Evolutionary conservation across 2,888 invertebrate species (phyloP), one percentile per base, ranked within the genome.

Genomic region (Rotaria macrura): DNA sequence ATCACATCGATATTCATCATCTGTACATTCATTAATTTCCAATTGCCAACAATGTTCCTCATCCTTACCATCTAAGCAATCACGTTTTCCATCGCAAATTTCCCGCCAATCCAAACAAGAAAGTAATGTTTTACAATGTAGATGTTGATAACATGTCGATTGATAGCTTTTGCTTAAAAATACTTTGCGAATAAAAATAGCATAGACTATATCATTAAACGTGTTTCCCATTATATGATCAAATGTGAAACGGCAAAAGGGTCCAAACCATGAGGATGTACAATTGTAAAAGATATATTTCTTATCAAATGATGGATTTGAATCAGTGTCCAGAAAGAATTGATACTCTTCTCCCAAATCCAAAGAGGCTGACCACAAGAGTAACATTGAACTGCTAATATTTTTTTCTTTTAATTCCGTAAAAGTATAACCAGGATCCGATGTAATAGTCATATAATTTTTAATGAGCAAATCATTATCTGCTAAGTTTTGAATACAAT

Each of bases 81-180:
- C 34, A 65, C 4, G n/a, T 65, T 65, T 65, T 34, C 65, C 6
- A 14, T 65, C 29, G 38, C 65, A 65, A 38, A 65, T 65, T 2
- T 65, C 65, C 0, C 65, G 65, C 65, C 65, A 65, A 6, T 65
- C 65, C 20, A 65, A 65, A 65, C 65, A 65, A 14, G 17, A 14
- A 3, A 20, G 7, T 65, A 6, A 17, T 14, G 34, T 65, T 3
- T 38, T 4, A 65, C 65, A 65, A 6, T 65, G 14, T 14, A 65
- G 65, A 65, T 34, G 17, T 20, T 20, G 0, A 38, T 65, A 65
- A 38, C 65, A 65, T 65, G 65, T 14, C 2, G 20, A 17, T 17
- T 38, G 0, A 6, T 0, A 5, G 20, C 6, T 7, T 2, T 34
- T 5, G 1, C 7, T 3, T 20, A 20, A 20, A 6, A 6, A 0